Evolutionary conservation across 2,113 vertebrate species (phyloP).

Genomic region (Coregonus clupeaformis): DNA sequence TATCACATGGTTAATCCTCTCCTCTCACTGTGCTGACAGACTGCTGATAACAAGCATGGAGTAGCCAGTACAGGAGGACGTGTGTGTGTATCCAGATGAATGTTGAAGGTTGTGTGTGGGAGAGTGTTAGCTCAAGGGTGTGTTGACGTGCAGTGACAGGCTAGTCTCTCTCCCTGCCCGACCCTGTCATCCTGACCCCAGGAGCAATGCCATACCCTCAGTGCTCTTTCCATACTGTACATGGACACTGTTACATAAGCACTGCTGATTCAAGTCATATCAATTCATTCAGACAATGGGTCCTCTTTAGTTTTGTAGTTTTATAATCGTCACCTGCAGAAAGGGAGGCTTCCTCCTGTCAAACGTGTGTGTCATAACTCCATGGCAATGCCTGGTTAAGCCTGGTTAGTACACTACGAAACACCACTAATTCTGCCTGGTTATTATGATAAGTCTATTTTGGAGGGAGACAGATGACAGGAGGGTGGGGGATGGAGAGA

Average conservation of each 20-base stretch:
- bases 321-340: background rate
- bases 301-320: background rate
- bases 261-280: background rate
- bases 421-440: constrained; percentile 23
- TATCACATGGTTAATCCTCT: no score
- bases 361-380: background rate
- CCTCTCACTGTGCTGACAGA: background rate
- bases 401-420: background rate
- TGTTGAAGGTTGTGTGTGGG: background rate
- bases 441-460: constrained; percentile 21
- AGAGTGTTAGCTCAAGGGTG: background rate
- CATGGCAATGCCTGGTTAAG: background rate
- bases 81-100: background rate
- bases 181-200: background rate
- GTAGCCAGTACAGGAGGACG: background rate
- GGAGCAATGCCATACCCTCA: background rate
- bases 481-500: background rate
- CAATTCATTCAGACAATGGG: background rate
- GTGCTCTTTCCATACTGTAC: background rate
- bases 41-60: background rate
- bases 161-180: background rate
- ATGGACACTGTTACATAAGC: background rate
- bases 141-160: background rate
- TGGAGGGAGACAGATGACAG: constrained; percentile 4
- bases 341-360: background rate